Conservation (phyloP, 2,888 invertebrate species). For the Cryptosula pallasiana region DNA sequence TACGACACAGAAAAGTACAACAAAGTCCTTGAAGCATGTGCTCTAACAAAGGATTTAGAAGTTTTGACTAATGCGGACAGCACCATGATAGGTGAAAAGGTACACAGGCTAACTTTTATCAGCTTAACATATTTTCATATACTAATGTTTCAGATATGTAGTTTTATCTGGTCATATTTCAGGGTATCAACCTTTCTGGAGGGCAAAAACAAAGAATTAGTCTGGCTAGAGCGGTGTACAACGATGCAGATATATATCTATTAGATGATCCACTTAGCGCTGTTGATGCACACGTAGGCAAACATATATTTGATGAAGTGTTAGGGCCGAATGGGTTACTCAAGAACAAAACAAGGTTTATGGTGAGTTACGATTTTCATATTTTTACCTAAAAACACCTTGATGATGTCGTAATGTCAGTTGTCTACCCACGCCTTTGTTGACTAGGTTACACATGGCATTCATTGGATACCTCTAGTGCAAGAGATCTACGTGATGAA, state of each 20-base stretch:
- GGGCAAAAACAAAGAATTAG: conserved; percentile 36
- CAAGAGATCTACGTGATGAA: conserved; percentile 85
- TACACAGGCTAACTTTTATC: conserved; percentile 26
- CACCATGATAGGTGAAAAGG: conserved; percentile 58
- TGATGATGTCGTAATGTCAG: too few relatives aligned
- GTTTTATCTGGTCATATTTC: too few relatives aligned
- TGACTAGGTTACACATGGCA: conserved; percentile 87
- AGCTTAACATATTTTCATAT: too few relatives aligned
- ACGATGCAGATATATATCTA: conserved; percentile 64
- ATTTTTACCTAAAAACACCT: too few relatives aligned
- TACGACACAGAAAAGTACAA: conserved; percentile 36
- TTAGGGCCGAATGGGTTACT: conserved; percentile 68
- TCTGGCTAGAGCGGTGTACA: conserved; percentile 51
- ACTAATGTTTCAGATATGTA: too few relatives aligned
- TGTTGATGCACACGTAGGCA: conserved; percentile 94
- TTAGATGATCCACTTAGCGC: conserved; percentile 92
- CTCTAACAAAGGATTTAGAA: conserved; percentile 53
- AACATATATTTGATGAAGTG: conserved; percentile 91
- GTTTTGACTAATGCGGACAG: conserved; percentile 55
- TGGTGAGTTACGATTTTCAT: conserved; percentile 7
- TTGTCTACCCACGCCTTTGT: too few relatives aligned
- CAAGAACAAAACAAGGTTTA: conserved; percentile 47
- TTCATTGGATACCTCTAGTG: conserved; percentile 83
- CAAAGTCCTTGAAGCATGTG: conserved; percentile 33
- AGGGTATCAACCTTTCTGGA: conserved; percentile 52